These are phyloP conservation scores for Cordilura impudica DNA, from an alignment of 2,888 invertebrate species.

Conservation along the genomic window DNA sequence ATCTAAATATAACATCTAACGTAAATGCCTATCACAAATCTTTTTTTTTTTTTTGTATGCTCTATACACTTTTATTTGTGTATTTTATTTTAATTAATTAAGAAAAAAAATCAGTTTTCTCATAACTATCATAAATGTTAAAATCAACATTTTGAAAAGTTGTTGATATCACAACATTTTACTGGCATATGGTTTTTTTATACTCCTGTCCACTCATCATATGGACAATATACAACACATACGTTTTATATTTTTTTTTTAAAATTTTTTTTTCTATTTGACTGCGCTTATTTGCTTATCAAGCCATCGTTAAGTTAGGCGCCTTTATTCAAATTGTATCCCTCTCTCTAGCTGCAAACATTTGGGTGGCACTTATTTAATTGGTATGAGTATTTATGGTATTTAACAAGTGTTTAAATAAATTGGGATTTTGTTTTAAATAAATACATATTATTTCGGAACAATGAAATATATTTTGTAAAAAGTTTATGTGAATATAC, in stretches of 20 bases:
- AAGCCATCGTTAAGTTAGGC: constrained; percentile 51
- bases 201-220: constrained; percentile 55
- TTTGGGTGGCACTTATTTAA: not conserved
- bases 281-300: constrained; percentile 54
- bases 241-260: not conserved
- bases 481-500: too few species aligned
- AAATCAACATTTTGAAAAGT: constrained; percentile 40
- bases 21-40: not conserved
- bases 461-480: too few species aligned
- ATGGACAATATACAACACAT: constrained; percentile 38
- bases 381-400: too few species aligned
- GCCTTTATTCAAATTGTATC: constrained; percentile 49
- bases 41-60: not conserved
- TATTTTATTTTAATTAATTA: constrained; percentile 50
- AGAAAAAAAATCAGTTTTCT: constrained; percentile 40
- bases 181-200: constrained; percentile 48
- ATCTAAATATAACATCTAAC: not conserved
- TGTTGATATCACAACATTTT: constrained; percentile 53
- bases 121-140: constrained; percentile 58
- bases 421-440: too few species aligned
- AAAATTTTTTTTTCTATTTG: constrained; percentile 50
- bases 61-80: not conserved
- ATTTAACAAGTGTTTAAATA: too few species aligned
- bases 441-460: too few species aligned
- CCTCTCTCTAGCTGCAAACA: not conserved